Conservation (phyloP, 1,140 invertebrate species). For the Drosophila pectinifera region DNA sequence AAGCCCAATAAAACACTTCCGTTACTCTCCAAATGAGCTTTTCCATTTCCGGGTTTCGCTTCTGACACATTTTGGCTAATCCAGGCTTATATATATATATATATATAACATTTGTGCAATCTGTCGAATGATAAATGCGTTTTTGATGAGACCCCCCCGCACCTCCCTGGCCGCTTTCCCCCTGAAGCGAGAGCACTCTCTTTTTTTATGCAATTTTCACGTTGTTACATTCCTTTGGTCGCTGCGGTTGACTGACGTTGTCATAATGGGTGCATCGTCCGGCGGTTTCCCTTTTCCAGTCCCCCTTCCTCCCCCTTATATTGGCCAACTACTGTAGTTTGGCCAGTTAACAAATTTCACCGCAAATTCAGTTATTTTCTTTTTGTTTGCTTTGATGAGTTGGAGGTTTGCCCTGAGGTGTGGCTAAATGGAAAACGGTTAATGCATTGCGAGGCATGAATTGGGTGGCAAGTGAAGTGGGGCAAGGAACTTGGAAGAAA, state of each 20-base stretch:
- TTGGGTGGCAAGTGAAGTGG: slow-evolving; percentile 10
- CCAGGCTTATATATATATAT: slow-evolving; percentile 17
- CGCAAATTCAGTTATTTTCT: slow-evolving; percentile 51
- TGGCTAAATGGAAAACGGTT: slow-evolving; percentile 34
- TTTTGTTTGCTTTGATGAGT: slow-evolving; percentile 48
- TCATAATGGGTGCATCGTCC: slow-evolving; percentile 62
- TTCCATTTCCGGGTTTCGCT: slow-evolving; percentile 25
- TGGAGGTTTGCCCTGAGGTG: slow-evolving; percentile 28
- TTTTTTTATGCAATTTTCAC: slow-evolving; percentile 50
- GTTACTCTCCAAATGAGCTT: slow-evolving; percentile 17
- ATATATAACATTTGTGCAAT: slow-evolving; percentile 43
- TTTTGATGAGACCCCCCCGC: slow-evolving; percentile 59
- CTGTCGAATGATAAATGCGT: slow-evolving; percentile 64
- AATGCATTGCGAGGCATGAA: slow-evolving; percentile 26
- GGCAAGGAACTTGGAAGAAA: neutral
- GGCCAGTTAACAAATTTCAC: slow-evolving; percentile 52
- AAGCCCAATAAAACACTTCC: neutral
- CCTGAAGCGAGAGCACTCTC: slow-evolving; percentile 27
- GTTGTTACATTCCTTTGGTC: slow-evolving; percentile 74
- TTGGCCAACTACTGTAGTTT: slow-evolving; percentile 9
- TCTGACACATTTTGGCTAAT: slow-evolving; percentile 42
- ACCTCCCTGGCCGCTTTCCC: neutral
- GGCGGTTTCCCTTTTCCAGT: slow-evolving; percentile 10
- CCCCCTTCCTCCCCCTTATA: too few relatives aligned
- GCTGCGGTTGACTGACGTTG: slow-evolving; percentile 52